Evolutionary conservation across 2,797 vertebrate genomes (phyloP), one percentile per base, ranked within the genome.

Genomic region (Mormyrus proboscirostris): DNA sequence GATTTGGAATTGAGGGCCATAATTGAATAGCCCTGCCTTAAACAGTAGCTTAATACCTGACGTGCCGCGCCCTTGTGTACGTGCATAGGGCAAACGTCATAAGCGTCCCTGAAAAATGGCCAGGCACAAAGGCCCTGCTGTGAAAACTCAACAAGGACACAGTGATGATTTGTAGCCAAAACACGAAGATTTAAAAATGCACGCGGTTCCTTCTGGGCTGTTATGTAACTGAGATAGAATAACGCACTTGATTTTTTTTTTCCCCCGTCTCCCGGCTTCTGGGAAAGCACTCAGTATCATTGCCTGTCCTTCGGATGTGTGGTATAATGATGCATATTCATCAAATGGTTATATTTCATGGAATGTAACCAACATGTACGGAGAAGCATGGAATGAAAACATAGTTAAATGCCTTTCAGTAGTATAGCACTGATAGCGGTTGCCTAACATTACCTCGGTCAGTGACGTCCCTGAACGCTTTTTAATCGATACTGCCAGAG

Each of bases 401-500:
- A 49, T 55, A 62, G 53, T 62, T 49, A 59, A 89, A 47, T 55
- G 53, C 38, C 53, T 38, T 55, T 62, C 41, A 49, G 22, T 38
- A 25, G n/a, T n/a, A 7, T 2, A 47, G 38, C 29, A 33, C 84
- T 53, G 84, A 86, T 86, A 29, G 22, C 25, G 10, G 4, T 85
- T 29, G 9, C 49, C n/a, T n/a, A 12, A 50, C 83, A 5, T 53
- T 50, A 2, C 82, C 55, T 22, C 7, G 47, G n/a, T 25, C 41
- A 38, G 50, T 6, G 22, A 76, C 73, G 62, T 89, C 86, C 59
- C 51, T 62, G 79, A 79, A 33, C 25, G 29, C 22, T 65, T 38
- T 85, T 62, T 65, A 82, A 88, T 50, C 19, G 76, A 59, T 76
- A n/a, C 57, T 86, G 87, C 79, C 89, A 53, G 59, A 8, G 51